Evolutionary conservation across 2,888 invertebrate species (phyloP).

Genomic region (Heliothis peltigera): DNA sequence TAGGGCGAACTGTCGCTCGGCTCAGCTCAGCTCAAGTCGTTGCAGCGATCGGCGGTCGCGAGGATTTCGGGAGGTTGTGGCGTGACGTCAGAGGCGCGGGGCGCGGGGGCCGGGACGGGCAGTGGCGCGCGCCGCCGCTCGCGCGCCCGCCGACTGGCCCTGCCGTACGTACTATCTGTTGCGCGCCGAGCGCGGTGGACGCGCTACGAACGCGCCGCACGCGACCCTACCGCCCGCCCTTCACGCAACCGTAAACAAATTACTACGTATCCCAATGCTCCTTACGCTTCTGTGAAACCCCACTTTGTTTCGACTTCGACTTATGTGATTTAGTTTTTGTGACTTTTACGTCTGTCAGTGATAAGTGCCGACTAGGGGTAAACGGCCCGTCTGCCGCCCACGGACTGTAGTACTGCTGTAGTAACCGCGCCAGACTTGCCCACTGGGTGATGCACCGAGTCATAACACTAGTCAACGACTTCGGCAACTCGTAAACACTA

Average conservation of each 20-base stretch:
- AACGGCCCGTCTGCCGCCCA: conserved; percentile 81
- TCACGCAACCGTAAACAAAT: conserved; percentile 80
- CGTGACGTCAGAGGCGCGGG: conserved; percentile 83
- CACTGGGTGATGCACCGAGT: conserved; percentile 74
- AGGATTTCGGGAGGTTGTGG: conserved; percentile 82
- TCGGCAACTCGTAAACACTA: conserved; percentile 30
- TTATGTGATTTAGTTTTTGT: conserved; percentile 63
- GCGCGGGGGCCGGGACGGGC: conserved; percentile 64
- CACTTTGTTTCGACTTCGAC: conserved; percentile 58
- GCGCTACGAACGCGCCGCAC: conserved; percentile 71
- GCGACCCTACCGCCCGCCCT: conserved; percentile 74
- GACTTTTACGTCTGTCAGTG: conserved; percentile 72
- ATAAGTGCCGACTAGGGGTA: conserved; percentile 73
- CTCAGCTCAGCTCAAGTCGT: conserved; percentile 69
- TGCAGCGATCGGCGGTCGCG: conserved; percentile 76
- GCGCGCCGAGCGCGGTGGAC: conserved; percentile 85
- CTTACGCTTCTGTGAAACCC: conserved; percentile 56
- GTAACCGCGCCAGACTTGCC: conserved; percentile 75
- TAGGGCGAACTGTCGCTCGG: conserved; percentile 59
- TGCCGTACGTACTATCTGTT: conserved; percentile 80
- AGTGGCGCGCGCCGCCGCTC: conserved; percentile 77
- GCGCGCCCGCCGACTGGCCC: conserved; percentile 70
- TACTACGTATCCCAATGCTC: conserved; percentile 69
- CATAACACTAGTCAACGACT: conserved; percentile 52
- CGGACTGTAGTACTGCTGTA: conserved; percentile 82